Base-by-base conservation (phyloP, 2,888 invertebrate genomes). In the Harpalus rufipes region DNA sequence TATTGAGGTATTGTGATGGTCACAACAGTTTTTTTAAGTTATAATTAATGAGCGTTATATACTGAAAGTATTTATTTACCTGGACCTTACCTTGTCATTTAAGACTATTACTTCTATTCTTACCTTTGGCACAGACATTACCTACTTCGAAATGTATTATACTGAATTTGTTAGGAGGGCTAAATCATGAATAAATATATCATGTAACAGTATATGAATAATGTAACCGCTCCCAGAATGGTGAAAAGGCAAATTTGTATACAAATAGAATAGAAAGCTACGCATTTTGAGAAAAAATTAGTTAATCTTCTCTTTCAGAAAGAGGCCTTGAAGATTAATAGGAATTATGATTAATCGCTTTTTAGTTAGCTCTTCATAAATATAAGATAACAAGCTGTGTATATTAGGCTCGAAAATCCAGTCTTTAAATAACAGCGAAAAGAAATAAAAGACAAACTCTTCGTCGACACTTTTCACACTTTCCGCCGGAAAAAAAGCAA, bases 261-360 rank as follows among this genome's bases (percentile, higher is more conserved):
- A 61, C 61, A 61, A 65, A 51, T 74, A 74, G 44, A 74, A 44
- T 44, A 44, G 41, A 74, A 74, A 74, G 51, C 18, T 65, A 39
- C n/a, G 32, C 10, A 65, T 65, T 74, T 74, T 10, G 10, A 7
- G 16, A 74, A 7, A 41, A 74, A 68, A 74, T 74, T 14, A 51
- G 74, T 14, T 51, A 72, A 72, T 74, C 74, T 44, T 16, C 21
- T 16, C 18, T 74, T 74, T 12, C 14, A 74, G 18, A 74, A 74
- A 16, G 74, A 12, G 41, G 0, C 74, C 74, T 44, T 12, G 0
- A 16, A 74, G 74, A 74, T 74, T 44, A 44, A 74, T 41, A 51
- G 41, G 18, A 44, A 41, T 44, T 16, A 74, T 44, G 74, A 74
- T 74, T 51, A 44, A 74, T 74, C 14, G 51, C 44, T 16, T 14